These are phyloP conservation scores for Brenthis ino DNA, from an alignment of 2,888 invertebrate genomes.

Conservation along the genomic window DNA sequence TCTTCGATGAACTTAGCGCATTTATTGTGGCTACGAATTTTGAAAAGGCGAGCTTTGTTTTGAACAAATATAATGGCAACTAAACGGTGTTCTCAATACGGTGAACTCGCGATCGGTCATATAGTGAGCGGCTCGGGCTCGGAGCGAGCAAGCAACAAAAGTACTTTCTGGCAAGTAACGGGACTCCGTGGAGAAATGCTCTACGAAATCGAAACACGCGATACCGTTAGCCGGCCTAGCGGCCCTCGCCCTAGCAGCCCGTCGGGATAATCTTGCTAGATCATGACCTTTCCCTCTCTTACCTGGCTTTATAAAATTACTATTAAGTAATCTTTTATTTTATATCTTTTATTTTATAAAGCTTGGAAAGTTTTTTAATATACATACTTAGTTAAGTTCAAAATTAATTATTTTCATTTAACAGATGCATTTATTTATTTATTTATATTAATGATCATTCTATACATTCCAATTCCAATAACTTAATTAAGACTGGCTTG, in stretches of 20 bases:
- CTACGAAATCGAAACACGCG: conserved; percentile 83
- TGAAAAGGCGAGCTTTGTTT: conserved; percentile 66
- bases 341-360: background rate
- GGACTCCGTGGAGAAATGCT: conserved; percentile 79
- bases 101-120: conserved; percentile 73
- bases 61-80: conserved; percentile 61
- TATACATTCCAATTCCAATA: no score
- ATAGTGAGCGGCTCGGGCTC: conserved; percentile 48
- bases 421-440: no score
- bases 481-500: no score
- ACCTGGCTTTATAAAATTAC: background rate
- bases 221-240: conserved; percentile 77
- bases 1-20: conserved; percentile 47
- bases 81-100: conserved; percentile 69
- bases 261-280: conserved; percentile 72
- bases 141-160: conserved; percentile 67
- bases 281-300: conserved; percentile 47
- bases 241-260: conserved; percentile 71
- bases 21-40: conserved; percentile 51
- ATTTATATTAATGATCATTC: no score
- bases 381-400: no score
- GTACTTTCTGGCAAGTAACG: conserved; percentile 81
- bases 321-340: background rate
- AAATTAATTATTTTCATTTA: no score
- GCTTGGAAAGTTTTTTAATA: no score